A percentile compares a stretch with the other conserved stretches of the same genome.
These are phyloP conservation scores for Eudasyphora cyanicolor DNA, from an alignment of 2,888 invertebrate genomes.

Conservation along the genomic window DNA sequence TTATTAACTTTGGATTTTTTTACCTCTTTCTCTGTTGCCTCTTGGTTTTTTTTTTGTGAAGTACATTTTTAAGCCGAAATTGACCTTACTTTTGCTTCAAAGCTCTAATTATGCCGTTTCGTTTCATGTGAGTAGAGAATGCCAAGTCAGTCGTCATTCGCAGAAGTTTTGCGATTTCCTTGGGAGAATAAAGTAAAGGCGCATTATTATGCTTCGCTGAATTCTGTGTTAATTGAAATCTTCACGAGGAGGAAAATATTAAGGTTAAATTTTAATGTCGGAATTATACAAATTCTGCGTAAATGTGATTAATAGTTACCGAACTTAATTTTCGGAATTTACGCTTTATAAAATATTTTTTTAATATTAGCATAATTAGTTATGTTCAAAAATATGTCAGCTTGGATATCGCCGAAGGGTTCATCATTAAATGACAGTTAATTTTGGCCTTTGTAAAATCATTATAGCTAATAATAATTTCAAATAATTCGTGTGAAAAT, in stretches of 20 bases:
- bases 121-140: conserved; percentile 36
- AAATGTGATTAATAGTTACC: conserved; percentile 1
- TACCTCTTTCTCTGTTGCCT: background rate
- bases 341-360: no score
- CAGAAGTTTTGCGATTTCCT: background rate
- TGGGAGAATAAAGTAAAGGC: background rate
- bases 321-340: background rate
- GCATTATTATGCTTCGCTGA: background rate
- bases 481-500: conserved; percentile 14
- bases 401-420: no score
- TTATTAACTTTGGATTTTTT: conserved; percentile 48
- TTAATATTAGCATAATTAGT: no score
- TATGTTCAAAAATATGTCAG: no score
- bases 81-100: conserved; percentile 58
- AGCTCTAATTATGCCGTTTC: conserved; percentile 54
- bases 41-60: conserved; percentile 16
- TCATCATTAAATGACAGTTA: no score
- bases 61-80: conserved; percentile 21
- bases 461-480: no score
- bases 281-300: background rate
- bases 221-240: conserved; percentile 60
- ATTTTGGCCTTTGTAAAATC: no score
- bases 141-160: background rate
- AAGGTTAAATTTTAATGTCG: background rate
- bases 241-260: background rate